phyloP scores from a whole-genome alignment of 2,888 invertebrate genomes.

The Sepiola atlantica region DNA sequence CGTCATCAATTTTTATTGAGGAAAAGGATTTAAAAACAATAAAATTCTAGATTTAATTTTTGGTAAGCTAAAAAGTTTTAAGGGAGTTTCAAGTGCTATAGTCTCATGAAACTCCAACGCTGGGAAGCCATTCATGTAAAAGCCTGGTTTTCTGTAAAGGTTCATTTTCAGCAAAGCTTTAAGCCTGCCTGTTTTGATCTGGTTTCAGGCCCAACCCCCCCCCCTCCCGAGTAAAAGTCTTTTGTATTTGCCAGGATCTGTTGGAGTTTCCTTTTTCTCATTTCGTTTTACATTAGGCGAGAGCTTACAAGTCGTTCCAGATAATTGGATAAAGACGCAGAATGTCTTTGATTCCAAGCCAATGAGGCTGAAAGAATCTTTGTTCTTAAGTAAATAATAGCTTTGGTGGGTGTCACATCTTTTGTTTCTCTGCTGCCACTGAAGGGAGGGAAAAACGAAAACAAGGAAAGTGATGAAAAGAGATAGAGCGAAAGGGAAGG shows the following conservation, averaged over 20 bases:
- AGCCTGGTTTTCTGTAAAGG: background rate
- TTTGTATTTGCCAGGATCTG: background rate
- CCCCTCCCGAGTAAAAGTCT: background rate
- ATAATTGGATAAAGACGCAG: background rate
- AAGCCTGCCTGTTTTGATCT: too few species aligned
- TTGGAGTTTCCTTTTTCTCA: background rate
- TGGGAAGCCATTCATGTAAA: background rate
- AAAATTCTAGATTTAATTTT: too few species aligned
- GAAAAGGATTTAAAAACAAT: background rate
- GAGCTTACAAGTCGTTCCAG: background rate
- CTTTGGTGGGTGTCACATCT: background rate
- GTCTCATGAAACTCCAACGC: background rate
- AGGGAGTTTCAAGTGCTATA: too few species aligned
- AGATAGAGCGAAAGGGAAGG: background rate
- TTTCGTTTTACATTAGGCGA: background rate
- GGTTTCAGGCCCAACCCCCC: too few species aligned
- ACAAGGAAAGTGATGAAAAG: background rate
- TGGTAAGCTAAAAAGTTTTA: too few species aligned
- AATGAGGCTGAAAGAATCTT: constrained; percentile 32
- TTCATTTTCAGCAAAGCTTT: too few species aligned
- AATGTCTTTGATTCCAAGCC: background rate
- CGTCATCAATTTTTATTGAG: background rate
- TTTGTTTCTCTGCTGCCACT: background rate
- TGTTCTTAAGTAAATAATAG: background rate
- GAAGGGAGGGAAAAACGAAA: background rate